Evolutionary conservation across 2,888 invertebrate species (phyloP), one percentile per base, ranked within the genome.

Genomic region (Polyommatus iphigenia): DNA sequence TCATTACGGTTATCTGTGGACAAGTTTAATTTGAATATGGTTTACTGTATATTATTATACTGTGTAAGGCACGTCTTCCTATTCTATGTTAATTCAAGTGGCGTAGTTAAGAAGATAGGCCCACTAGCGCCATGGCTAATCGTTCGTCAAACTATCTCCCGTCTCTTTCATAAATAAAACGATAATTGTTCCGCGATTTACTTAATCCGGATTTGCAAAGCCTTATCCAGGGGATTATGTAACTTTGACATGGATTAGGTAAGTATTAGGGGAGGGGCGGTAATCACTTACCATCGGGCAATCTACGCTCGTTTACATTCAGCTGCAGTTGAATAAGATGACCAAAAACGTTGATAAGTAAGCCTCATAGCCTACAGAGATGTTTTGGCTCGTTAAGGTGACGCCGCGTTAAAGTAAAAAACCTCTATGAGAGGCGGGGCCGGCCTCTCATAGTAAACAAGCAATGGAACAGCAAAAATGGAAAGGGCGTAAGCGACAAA

Each of bases 11-110:
- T 6, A 36, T 41, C 8, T 41, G 41, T 41, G 41, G 41, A 10
- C 50, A 50, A 50, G 15, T 15, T 3, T 50, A 15, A 15, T 50
- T 15, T 15, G 15, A 50, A 50, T 4, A 15, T 15, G 5, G 15
- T 50, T 13, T 50, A 50, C 50, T 50, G 15, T 50, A 50, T 15
- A 15, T 50, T 50, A 50, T 15, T 15, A 50, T 4, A 50, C 50
- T 50, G 54, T 54, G 5, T 54, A 15, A 50, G 54, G 20, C 24
- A 62, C 62, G 24, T 62, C 8, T 62, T 24, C 24, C 62, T 24
- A 62, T 62, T 24, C 24, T 67, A 67, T 67, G 67, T 32, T 67
- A 67, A 67, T 67, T 67, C 15, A 67, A 67, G 15, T 67, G 62
- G 20, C 29, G 62, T 24, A 67, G 24, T 20, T 13, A 13, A 67